Base-by-base conservation (phyloP, 2,888 invertebrate species). In the Boloria selene region DNA sequence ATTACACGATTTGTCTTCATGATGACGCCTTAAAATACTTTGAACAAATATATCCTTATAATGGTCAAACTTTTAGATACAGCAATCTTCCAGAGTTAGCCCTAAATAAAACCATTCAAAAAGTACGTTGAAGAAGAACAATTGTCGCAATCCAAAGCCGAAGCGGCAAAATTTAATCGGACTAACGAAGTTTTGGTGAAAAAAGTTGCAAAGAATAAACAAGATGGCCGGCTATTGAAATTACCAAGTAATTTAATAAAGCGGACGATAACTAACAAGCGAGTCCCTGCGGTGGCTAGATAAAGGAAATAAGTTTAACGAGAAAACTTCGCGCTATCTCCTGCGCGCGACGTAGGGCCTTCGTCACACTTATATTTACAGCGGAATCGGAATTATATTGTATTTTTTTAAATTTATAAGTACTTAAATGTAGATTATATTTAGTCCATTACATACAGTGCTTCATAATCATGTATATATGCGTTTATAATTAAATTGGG, bases 241-340 rank as follows among this genome's bases (percentile, higher is more conserved):
- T 88, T 87, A 86, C 84, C 83, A 86, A 88, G 89, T 88, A 86
- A 88, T 88, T 87, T 87, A 88, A 88, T 89, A 89, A 87, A 84
- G 78, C 79, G 74, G 75, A 76, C 82, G 83, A 86, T 88, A 88
- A 86, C 83, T 80, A 78, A 77, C 70, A 74, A 70, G 77, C 77
- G 78, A 75, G 75, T 79, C 81, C 77, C 77, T 77, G 73, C 66
- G 69, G 68, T 69, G 66, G 80, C 82, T 82, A 87, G 88, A 89
- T 88, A 88, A 88, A 84, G 85, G 83, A 79, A 89, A 85, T 86
- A 90, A 72, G 69, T 72, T 73, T 73, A 74, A 73, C 87, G 88
- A 89, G 90, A 88, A 89, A 90, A 90, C 86, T 90, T 90, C 61
- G 54, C 64, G 70, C 65, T 70, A 70, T 70, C 69, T 64, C 54